phyloP scores from a whole-genome alignment of 2,113 vertebrate species.

The Chaenogobius annularis region DNA sequence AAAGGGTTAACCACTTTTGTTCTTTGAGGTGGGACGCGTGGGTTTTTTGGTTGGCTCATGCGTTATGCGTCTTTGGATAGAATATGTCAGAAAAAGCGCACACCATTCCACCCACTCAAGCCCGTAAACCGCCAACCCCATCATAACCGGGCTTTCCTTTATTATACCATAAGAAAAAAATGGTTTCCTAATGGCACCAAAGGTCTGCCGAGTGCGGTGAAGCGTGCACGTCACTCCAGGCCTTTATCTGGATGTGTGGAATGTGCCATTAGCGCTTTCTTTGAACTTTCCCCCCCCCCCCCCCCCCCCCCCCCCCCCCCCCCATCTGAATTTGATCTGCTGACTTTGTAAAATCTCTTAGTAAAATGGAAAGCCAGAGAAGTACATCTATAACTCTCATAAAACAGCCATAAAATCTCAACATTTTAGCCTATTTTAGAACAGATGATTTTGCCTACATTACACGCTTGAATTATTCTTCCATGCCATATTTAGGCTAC shows the following conservation, averaged over 20 bases:
- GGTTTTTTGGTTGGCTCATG: slow-evolving; percentile 66
- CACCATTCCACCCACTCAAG: slow-evolving; percentile 61
- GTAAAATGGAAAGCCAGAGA: not conserved
- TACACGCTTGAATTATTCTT: too few relatives aligned
- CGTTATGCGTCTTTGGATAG: slow-evolving; percentile 71
- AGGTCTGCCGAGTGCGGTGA: slow-evolving; percentile 57
- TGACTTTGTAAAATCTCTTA: not conserved
- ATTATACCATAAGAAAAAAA: not conserved
- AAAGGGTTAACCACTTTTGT: slow-evolving; percentile 73
- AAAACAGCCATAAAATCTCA: not conserved
- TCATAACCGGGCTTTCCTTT: slow-evolving; percentile 26
- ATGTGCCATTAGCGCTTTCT: slow-evolving; percentile 7
- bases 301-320: not conserved
- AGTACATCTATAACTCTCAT: not conserved
- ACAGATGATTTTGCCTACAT: too few relatives aligned
- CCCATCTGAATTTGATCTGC: not conserved
- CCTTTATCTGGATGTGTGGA: slow-evolving; percentile 37
- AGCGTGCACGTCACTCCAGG: slow-evolving; percentile 34
- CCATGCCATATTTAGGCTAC: too few relatives aligned
- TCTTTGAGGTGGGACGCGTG: slow-evolving; percentile 72
- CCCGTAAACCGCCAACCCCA: slow-evolving; percentile 49
- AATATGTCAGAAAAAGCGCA: slow-evolving; percentile 62
- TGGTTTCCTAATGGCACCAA: slow-evolving; percentile 56
- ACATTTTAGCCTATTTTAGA: not conserved
- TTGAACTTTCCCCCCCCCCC: not conserved